Evolutionary conservation across 2,797 vertebrate species (phyloP).

Genomic region (Tinamus major): DNA sequence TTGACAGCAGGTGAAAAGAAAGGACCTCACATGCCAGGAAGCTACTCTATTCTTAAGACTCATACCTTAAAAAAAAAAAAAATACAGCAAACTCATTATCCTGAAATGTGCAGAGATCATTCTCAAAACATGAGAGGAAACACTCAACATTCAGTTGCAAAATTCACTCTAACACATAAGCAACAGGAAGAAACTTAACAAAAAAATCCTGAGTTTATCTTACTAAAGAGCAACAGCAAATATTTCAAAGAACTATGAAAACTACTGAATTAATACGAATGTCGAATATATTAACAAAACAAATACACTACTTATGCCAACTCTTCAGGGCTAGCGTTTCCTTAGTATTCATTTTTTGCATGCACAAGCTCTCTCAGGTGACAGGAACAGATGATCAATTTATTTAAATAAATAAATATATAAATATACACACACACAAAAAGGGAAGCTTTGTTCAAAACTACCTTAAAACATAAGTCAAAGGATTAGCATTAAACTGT

Average conservation of each 20-base stretch:
- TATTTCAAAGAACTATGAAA: neutral
- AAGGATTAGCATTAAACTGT: neutral
- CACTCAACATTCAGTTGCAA: neutral
- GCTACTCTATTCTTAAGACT: neutral
- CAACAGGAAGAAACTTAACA: neutral
- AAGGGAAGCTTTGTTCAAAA: slow-evolving; percentile 7
- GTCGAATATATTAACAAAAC: neutral
- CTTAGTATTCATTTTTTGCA: neutral
- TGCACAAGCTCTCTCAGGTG: neutral
- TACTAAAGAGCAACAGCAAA: neutral
- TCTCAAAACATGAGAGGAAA: neutral
- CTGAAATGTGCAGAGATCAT: neutral
- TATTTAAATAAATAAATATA: neutral
- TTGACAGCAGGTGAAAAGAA: neutral
- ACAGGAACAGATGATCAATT: neutral
- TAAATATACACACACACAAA: too few relatives aligned
- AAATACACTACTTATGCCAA: neutral
- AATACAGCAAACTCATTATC: neutral
- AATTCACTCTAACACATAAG: neutral
- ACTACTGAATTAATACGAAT: neutral
- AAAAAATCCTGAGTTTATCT: neutral
- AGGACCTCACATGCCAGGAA: neutral
- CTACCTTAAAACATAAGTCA: neutral
- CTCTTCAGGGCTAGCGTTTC: neutral
- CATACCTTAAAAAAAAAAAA: neutral